phyloP scores from a whole-genome alignment of 2,888 invertebrate species.

The Dioctria rufipes region DNA sequence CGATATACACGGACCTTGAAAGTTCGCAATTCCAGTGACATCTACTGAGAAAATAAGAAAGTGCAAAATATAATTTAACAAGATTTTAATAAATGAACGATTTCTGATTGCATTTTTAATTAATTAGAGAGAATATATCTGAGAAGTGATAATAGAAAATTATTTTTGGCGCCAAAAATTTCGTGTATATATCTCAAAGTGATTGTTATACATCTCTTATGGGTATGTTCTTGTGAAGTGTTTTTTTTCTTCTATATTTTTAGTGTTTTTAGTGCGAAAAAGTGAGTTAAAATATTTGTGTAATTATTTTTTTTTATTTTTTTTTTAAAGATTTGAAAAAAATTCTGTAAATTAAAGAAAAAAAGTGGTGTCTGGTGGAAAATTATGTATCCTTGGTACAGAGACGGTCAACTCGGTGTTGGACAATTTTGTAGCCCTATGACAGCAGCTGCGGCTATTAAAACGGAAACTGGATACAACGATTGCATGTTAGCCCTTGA shows the following conservation, averaged over 20 bases:
- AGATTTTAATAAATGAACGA: not conserved
- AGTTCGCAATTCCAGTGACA: not conserved
- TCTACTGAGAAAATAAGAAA: not conserved
- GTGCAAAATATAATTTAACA: not conserved
- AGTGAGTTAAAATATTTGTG: not conserved
- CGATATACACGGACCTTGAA: not conserved
- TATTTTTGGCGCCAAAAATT: conserved; percentile 34
- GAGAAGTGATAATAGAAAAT: not conserved
- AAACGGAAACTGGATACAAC: conserved; percentile 79
- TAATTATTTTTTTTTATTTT: conserved; percentile 2
- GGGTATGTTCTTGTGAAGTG: too few species aligned
- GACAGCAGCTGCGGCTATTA: conserved; percentile 74
- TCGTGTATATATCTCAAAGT: not conserved
- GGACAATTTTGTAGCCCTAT: conserved; percentile 74
- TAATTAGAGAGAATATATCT: too few species aligned
- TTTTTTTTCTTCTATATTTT: not conserved
- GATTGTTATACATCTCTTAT: not conserved
- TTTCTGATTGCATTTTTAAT: too few species aligned
- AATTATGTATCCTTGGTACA: conserved; percentile 78
- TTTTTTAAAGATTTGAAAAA: not conserved
- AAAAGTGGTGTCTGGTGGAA: conserved; percentile 41
- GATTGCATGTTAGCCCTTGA: conserved; percentile 82
- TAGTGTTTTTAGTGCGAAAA: not conserved
- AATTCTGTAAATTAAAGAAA: conserved; percentile 15
- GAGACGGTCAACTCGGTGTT: conserved; percentile 68